These are phyloP conservation scores for Teleopsis dalmanni DNA, from an alignment of 1,140 invertebrate genomes.

Conservation along the genomic window DNA sequence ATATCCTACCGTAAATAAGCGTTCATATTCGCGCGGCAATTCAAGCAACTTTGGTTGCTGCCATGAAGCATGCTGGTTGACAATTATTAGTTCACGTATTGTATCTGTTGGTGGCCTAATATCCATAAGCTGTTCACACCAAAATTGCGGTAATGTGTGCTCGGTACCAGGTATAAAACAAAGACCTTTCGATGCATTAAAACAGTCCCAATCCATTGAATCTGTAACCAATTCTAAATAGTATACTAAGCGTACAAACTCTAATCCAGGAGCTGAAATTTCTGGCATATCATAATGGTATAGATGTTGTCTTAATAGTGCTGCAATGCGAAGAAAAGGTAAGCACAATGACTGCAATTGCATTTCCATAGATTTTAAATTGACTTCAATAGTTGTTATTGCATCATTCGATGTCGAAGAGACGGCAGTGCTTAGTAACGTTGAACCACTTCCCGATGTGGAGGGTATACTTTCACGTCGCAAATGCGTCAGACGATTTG, in stretches of 20 bases:
- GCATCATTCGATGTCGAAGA: background rate
- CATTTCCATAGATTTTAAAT: constrained; percentile 46
- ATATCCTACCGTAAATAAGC: constrained; percentile 72
- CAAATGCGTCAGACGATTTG: constrained; percentile 29
- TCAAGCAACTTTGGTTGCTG: constrained; percentile 70
- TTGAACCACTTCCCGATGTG: constrained; percentile 11
- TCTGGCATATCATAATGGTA: constrained; percentile 73
- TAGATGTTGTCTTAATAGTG: constrained; percentile 76
- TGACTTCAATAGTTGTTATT: constrained; percentile 19
- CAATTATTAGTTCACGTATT: constrained; percentile 54
- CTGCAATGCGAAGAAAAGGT: constrained; percentile 75
- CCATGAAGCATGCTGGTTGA: constrained; percentile 66
- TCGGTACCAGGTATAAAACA: constrained; percentile 49
- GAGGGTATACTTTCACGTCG: constrained; percentile 40
- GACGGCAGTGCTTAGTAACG: constrained; percentile 16
- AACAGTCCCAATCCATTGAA: constrained; percentile 57
- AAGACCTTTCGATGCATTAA: constrained; percentile 58
- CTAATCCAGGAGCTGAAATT: constrained; percentile 53
- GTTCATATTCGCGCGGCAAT: constrained; percentile 84
- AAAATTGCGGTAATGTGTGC: constrained; percentile 49
- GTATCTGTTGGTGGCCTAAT: constrained; percentile 50
- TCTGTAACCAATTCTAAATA: constrained; percentile 67
- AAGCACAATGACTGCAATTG: constrained; percentile 71
- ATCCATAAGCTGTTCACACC: constrained; percentile 58
- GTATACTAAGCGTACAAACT: constrained; percentile 66